Conservation (phyloP, 92 coral and sea anemone species). For the Metridium senile region DNA sequence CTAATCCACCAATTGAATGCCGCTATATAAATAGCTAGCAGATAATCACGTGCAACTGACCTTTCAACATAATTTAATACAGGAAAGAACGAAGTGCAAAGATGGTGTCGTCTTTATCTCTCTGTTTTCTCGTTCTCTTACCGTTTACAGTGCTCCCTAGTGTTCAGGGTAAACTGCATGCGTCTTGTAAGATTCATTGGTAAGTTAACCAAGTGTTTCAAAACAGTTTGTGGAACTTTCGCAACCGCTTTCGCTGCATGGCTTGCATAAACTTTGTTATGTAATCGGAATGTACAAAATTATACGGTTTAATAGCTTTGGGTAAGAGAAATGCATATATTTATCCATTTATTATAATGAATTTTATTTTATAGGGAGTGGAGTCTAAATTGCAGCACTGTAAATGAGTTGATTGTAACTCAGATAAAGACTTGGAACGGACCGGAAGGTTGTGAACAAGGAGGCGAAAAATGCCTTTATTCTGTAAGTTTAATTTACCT, state of each 20-base stretch:
- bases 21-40: too few relatives aligned
- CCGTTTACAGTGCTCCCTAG: constrained; percentile 14
- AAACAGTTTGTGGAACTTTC: not conserved
- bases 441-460: constrained; percentile 58
- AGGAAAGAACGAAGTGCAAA: not conserved
- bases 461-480: constrained; percentile 92
- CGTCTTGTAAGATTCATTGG: constrained; percentile 88
- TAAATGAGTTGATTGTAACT: constrained; percentile 66
- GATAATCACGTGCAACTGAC: too few relatives aligned
- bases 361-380: constrained; percentile 33
- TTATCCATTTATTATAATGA: too few relatives aligned
- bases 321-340: not conserved
- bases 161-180: constrained; percentile 49
- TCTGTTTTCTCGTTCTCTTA: constrained; percentile 16
- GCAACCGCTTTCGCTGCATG: too few relatives aligned
- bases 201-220: constrained; percentile 28
- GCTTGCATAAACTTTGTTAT: not conserved
- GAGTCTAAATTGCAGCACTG: constrained; percentile 67
- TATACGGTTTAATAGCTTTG: not conserved
- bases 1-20: too few relatives aligned
- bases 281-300: not conserved
- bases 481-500: constrained; percentile 53
- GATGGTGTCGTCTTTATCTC: constrained; percentile 7
- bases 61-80: not conserved
- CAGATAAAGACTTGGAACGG: constrained; percentile 79